A percentile compares a stretch with the other conserved stretches of the same genome.
Evolutionary conservation across 2,113 vertebrate species (phyloP).

Genomic region (Dascyllus trimaculatus): DNA sequence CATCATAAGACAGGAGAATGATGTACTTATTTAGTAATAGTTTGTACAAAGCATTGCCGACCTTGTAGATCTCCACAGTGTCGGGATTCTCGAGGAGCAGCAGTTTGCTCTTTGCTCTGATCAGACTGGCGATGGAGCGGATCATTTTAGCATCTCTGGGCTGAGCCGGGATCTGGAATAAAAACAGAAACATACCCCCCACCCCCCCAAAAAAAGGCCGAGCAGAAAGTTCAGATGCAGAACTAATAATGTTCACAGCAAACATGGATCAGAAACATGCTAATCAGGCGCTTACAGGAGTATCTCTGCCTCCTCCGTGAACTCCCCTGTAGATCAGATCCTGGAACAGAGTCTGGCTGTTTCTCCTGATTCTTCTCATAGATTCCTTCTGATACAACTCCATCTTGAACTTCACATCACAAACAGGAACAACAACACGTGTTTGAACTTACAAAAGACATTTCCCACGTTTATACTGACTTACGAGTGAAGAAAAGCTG

Average conservation of each 20-base stretch:
- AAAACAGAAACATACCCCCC: background rate
- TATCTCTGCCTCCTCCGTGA: constrained; percentile 61
- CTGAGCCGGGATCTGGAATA: constrained; percentile 63
- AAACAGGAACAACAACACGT: background rate
- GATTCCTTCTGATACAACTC: constrained; percentile 55
- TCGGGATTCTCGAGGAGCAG: constrained; percentile 77
- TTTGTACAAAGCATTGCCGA: constrained; percentile 23
- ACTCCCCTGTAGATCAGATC: constrained; percentile 63
- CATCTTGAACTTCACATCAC: constrained; percentile 32
- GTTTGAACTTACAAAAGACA: background rate
- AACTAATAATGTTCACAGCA: background rate
- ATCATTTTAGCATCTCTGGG: constrained; percentile 68
- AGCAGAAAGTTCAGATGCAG: background rate
- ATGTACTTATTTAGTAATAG: too few species aligned
- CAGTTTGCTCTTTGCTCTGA: constrained; percentile 74
- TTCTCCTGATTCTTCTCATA: constrained; percentile 65
- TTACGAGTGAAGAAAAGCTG: too few species aligned
- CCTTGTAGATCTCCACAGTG: constrained; percentile 79
- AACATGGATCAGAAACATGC: background rate
- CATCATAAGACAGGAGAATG: too few species aligned
- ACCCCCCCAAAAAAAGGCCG: background rate
- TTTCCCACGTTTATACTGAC: too few species aligned
- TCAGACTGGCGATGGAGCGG: constrained; percentile 74
- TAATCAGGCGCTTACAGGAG: constrained; percentile 60
- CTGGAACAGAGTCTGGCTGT: constrained; percentile 71